phyloP scores from a whole-genome alignment of 2,113 vertebrate genomes.

The Nesogale talazaci region DNA sequence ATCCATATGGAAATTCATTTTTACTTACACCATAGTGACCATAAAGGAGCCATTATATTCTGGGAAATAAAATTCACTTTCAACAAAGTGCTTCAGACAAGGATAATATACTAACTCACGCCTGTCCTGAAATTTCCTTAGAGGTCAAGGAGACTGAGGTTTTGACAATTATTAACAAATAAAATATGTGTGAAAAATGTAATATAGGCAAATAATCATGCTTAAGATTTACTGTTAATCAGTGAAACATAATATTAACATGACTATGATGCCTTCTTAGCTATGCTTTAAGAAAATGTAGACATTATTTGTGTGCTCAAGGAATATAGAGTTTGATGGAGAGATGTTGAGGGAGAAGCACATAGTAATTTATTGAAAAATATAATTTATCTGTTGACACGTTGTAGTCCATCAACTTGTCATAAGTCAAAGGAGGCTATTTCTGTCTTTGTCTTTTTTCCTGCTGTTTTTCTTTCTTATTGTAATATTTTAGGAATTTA shows the following conservation, averaged over 20 bases:
- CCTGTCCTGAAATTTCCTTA: conserved; percentile 19
- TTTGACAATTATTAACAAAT: conserved; percentile 25
- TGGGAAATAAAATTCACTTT: conserved; percentile 46
- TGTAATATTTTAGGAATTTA: neutral
- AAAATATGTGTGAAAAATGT: neutral
- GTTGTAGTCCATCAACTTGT: neutral
- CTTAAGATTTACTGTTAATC: neutral
- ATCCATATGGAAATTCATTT: conserved; percentile 9
- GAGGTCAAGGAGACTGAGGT: conserved; percentile 60
- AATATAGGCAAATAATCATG: conserved; percentile 31
- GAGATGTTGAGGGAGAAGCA: neutral
- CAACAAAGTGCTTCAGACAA: conserved; percentile 38
- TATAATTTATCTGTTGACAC: conserved; percentile 38
- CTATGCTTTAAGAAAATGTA: conserved; percentile 12
- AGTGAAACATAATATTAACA: neutral
- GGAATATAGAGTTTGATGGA: conserved; percentile 10
- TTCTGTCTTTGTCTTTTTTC: conserved; percentile 33
- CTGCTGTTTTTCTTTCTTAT: neutral
- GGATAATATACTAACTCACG: conserved; percentile 40
- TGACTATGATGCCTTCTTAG: neutral
- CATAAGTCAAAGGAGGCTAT: conserved; percentile 51
- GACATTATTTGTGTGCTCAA: conserved; percentile 45
- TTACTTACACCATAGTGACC: neutral
- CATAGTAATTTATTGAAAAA: conserved; percentile 15
- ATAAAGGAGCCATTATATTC: conserved; percentile 37